These are phyloP conservation scores for Xerus rutilus DNA, from an alignment of 2,797 vertebrate species.

Conservation along the genomic window DNA sequence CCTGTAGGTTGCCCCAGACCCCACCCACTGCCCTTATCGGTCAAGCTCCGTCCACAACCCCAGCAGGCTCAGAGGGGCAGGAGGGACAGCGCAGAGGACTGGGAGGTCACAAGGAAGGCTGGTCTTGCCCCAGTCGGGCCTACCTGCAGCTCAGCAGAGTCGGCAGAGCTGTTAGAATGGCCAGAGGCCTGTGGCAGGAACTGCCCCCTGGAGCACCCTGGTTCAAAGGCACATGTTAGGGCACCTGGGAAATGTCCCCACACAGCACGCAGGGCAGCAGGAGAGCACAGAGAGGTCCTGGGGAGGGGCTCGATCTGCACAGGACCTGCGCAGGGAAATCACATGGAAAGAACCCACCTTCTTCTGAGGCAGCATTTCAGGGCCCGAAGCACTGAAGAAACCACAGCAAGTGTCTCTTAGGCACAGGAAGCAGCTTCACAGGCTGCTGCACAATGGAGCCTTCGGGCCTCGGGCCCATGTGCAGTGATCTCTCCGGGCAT, in stretches of 20 bases:
- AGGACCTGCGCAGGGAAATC: not conserved
- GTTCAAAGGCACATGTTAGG: conserved; percentile 62
- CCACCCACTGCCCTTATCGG: not conserved
- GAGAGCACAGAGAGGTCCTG: not conserved
- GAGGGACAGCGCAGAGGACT: not conserved
- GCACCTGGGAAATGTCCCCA: not conserved
- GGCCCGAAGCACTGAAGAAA: conserved; percentile 75
- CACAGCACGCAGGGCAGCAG: not conserved
- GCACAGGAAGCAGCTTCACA: conserved; percentile 76
- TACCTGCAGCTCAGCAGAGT: not conserved
- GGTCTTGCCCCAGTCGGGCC: not conserved
- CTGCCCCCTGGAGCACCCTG: conserved; percentile 21
- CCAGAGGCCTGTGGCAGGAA: not conserved
- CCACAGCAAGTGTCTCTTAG: conserved; percentile 70
- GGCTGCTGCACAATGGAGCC: conserved; percentile 56
- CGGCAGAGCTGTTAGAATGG: fast-evolving
- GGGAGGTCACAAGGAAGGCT: too few relatives aligned
- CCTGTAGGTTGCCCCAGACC: not conserved
- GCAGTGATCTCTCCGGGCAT: not conserved
- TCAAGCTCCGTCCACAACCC: too few relatives aligned
- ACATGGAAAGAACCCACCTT: conserved; percentile 59
- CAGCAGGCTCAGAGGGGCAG: too few relatives aligned
- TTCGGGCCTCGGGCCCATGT: too few relatives aligned
- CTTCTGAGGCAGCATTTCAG: conserved; percentile 29
- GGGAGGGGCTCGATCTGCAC: not conserved